Base-by-base conservation (phyloP, 1,140 invertebrate species). In the Tachypleus tridentatus region DNA sequence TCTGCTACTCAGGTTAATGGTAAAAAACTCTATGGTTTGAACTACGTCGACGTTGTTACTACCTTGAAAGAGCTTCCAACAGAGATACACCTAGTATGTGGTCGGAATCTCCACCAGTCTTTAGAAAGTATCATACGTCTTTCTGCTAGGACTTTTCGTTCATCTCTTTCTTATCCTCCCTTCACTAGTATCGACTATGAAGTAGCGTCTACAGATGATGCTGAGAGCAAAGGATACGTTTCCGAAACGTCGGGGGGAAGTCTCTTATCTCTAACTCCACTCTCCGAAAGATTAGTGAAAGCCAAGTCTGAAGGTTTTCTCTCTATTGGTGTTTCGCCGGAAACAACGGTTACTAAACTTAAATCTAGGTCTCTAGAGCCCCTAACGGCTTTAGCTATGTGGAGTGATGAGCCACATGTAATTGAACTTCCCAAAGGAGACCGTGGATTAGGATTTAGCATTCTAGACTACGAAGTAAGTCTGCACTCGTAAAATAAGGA, bases 301-400 rank as follows among this genome's bases (percentile, higher is more conserved):
- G 93, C 94, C 48, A 97, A 98, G 78, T 97, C 93, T 0, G 95
- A 98, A 77, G 91, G 91, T 64, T 90, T 89, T 67, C 78, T 96
- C 64, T 69, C 70, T 8, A 63, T 70, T 49, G 61, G 60, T 7
- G 56, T 59, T 47, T 68, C 71, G 3, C 83, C 83, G 0, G 86
- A 89, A 70, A 82, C 84, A 60, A 84, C 84, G 73, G 80, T 88
- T 64, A 86, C 83, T 62, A 90, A 89, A 78, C 82, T 89, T 74
- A 91, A 91, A 76, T 89, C 89, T 8, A 84, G 96, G 65, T 97
- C 93, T 11, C 79, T 99, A 64, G 97, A 99, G 81, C 95, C 95
- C 5, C 80, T 99, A 56, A 96, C 92, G 9, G 94, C 93, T n/a
- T 80, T 99, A 66, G 96, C 96, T 9, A 97, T 98, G 90, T 99